phyloP scores from a whole-genome alignment of 1,140 invertebrate species.

The Drosophila ogumai region DNA sequence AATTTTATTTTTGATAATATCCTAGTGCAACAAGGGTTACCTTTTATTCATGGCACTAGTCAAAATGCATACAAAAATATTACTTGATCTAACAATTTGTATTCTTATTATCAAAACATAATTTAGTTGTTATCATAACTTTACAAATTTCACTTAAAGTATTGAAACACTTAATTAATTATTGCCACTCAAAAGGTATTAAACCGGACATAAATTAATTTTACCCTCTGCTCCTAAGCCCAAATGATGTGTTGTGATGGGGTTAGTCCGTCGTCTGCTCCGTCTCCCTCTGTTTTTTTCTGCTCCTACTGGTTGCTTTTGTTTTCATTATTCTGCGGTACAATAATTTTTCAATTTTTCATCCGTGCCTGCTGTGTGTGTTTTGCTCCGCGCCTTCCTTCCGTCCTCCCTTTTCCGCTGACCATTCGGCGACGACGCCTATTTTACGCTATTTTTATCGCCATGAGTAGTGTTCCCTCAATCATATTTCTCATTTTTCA shows the following conservation, averaged over 20 bases:
- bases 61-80: too few relatives aligned
- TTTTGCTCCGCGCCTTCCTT: slow-evolving; percentile 21
- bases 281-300: neutral
- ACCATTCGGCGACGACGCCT: slow-evolving; percentile 38
- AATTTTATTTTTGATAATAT: too few relatives aligned
- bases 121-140: too few relatives aligned
- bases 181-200: slow-evolving; percentile 25
- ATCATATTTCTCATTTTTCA: slow-evolving; percentile 81
- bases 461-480: slow-evolving; percentile 76
- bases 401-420: slow-evolving; percentile 6
- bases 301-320: slow-evolving; percentile 1
- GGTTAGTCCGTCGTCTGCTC: slow-evolving; percentile 15
- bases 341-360: slow-evolving; percentile 77
- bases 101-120: too few relatives aligned
- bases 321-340: slow-evolving; percentile 50
- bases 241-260: slow-evolving; percentile 56
- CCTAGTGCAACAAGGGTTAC: too few relatives aligned
- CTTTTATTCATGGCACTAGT: too few relatives aligned
- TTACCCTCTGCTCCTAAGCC: slow-evolving; percentile 9
- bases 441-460: slow-evolving; percentile 67
- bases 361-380: slow-evolving; percentile 37
- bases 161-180: slow-evolving; percentile 7
- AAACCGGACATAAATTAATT: slow-evolving; percentile 32
- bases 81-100: too few relatives aligned
- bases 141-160: too few relatives aligned